Percentiles rank a stretch among this genome's conserved stretches.
These are phyloP conservation scores for Eurosta solidaginis DNA, from an alignment of 1,140 invertebrate genomes.

Conservation along the genomic window DNA sequence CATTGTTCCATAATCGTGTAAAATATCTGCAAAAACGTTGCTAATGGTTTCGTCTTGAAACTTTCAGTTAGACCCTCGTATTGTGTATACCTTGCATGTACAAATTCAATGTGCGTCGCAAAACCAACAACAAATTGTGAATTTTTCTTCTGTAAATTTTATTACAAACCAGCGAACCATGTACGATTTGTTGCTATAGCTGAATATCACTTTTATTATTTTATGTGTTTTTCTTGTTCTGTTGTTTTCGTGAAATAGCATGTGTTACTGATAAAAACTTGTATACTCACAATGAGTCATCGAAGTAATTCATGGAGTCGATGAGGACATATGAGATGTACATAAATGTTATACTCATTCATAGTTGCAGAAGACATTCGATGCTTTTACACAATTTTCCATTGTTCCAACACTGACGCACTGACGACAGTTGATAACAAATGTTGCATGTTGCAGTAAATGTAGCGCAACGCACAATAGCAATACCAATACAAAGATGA, in stretches of 20 bases:
- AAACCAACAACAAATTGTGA: neutral
- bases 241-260: neutral
- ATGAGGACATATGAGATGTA: neutral
- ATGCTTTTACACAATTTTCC: neutral
- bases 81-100: neutral
- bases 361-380: neutral
- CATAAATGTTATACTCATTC: neutral
- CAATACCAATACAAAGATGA: neutral
- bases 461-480: neutral
- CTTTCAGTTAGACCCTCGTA: too few relatives aligned
- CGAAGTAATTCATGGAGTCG: neutral
- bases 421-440: neutral
- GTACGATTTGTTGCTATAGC: neutral
- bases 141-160: neutral
- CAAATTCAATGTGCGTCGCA: neutral
- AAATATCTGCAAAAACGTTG: too few relatives aligned
- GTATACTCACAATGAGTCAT: neutral
- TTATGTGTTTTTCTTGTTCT: neutral
- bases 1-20: too few relatives aligned
- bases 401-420: neutral
- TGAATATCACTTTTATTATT: neutral
- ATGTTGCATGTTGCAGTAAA: constrained; percentile 15
- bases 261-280: constrained; percentile 2
- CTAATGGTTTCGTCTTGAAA: too few relatives aligned
- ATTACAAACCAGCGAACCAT: constrained; percentile 11